phyloP scores from a whole-genome alignment of 2,888 invertebrate species.

The Cheilosia urbana region DNA sequence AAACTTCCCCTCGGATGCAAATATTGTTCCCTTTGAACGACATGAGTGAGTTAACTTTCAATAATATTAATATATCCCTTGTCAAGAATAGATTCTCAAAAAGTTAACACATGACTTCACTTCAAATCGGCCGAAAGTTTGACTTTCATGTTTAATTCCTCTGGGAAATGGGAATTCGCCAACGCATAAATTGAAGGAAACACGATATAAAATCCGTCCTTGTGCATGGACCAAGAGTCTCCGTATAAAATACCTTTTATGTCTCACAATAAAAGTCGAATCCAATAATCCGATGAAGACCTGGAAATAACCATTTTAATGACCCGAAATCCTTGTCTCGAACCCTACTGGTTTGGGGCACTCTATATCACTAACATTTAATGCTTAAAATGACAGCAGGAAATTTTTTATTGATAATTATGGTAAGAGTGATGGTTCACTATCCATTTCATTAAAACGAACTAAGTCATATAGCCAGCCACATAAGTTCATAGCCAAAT shows the following conservation, averaged over 20 bases:
- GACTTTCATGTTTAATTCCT: not conserved
- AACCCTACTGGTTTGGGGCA: not conserved
- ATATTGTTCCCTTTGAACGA: no score
- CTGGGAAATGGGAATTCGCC: no score
- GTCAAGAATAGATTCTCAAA: not conserved
- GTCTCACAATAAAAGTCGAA: conserved; percentile 14
- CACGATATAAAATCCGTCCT: not conserved
- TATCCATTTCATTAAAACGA: conserved; percentile 11
- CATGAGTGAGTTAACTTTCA: no score
- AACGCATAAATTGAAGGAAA: not conserved
- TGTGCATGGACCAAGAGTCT: not conserved
- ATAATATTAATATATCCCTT: not conserved
- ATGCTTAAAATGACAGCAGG: not conserved
- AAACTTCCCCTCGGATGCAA: no score
- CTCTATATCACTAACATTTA: not conserved
- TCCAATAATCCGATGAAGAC: conserved; percentile 1
- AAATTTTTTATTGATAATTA: not conserved
- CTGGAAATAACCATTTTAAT: not conserved
- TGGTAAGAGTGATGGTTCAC: not conserved
- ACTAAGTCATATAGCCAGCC: conserved; percentile 1
- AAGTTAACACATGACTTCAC: not conserved
- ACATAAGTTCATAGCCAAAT: not conserved
- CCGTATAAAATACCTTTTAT: not conserved
- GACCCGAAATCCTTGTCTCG: not conserved
- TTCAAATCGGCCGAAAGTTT: not conserved